A percentile compares a stretch with the other conserved stretches of the same genome.
These are phyloP conservation scores for Eubasilissa regina DNA, from an alignment of 1,140 invertebrate species.

Conservation along the genomic window DNA sequence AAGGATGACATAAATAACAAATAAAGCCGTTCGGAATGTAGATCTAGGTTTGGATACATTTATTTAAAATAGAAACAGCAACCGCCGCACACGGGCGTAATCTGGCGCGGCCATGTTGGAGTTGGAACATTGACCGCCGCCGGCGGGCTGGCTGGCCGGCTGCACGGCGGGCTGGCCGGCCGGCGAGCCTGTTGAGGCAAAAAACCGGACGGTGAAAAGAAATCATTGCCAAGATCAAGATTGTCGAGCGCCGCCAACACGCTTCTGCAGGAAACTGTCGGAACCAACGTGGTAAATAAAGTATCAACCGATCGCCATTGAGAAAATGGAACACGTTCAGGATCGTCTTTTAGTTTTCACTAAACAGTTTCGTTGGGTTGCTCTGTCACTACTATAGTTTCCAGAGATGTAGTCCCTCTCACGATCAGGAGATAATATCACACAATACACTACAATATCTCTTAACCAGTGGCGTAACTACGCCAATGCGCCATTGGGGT, in stretches of 20 bases:
- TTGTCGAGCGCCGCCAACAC: slow-evolving; percentile 2
- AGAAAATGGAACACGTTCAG: too few relatives aligned
- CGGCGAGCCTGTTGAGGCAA: slow-evolving; percentile 28
- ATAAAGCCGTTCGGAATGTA: not conserved
- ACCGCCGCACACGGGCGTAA: not conserved
- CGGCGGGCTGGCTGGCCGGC: too few relatives aligned
- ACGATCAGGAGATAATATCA: too few relatives aligned
- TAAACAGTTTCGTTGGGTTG: too few relatives aligned
- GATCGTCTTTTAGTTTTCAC: too few relatives aligned
- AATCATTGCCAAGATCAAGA: slow-evolving; percentile 47
- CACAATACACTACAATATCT: too few relatives aligned
- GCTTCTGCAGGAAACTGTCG: slow-evolving; percentile 16
- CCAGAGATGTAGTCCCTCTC: too few relatives aligned
- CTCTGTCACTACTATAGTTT: too few relatives aligned
- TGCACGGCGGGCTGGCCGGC: too few relatives aligned
- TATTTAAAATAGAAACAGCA: not conserved
- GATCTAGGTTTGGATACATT: not conserved
- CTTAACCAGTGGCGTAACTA: too few relatives aligned
- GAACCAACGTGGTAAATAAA: not conserved
- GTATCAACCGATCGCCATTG: too few relatives aligned
- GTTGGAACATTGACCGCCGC: slow-evolving; percentile 29
- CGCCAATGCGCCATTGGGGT: too few relatives aligned
- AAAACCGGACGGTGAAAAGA: slow-evolving; percentile 44
- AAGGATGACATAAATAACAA: not conserved
- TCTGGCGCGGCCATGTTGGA: slow-evolving; percentile 28